Evolutionary conservation across 2,113 vertebrate species (phyloP).

Genomic region (Recurvirostra avosetta): DNA sequence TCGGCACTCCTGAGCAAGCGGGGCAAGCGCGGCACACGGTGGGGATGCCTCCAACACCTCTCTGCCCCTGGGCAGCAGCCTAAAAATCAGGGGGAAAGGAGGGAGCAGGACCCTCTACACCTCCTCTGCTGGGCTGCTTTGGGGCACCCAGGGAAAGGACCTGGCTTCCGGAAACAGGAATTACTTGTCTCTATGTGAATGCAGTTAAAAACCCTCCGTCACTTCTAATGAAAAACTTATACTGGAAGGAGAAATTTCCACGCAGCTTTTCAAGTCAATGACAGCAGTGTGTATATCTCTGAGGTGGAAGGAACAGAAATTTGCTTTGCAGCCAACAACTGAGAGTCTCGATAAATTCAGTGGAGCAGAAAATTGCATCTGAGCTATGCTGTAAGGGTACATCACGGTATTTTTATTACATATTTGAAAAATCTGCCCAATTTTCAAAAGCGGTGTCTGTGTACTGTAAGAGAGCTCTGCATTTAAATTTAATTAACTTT

Average conservation of each 20-base stretch:
- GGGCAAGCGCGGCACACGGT: not conserved
- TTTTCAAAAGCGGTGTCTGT: slow-evolving; percentile 17
- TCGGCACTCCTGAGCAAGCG: not conserved
- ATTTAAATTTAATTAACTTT: slow-evolving; percentile 47
- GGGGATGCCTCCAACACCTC: not conserved
- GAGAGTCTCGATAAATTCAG: slow-evolving; percentile 58
- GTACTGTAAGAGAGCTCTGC: not conserved
- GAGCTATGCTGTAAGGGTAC: slow-evolving; percentile 34
- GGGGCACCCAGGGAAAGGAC: not conserved
- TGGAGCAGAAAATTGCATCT: slow-evolving; percentile 70
- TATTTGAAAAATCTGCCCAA: slow-evolving; percentile 19
- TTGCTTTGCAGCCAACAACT: slow-evolving; percentile 46
- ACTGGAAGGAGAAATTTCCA: slow-evolving; percentile 20
- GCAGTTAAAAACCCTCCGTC: not conserved
- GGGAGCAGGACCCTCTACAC: not conserved
- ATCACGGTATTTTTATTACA: slow-evolving; percentile 47
- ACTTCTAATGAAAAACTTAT: slow-evolving; percentile 9
- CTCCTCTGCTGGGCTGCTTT: not conserved
- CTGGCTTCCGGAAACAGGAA: not conserved
- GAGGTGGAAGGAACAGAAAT: slow-evolving; percentile 45
- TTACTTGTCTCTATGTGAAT: not conserved
- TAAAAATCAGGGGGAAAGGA: not conserved
- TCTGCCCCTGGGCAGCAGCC: not conserved
- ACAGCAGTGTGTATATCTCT: slow-evolving; percentile 1
- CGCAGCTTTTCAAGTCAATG: slow-evolving; percentile 27